Percentiles rank a stretch among this genome's conserved stretches.
These are phyloP conservation scores for Argopecten irradians DNA, from an alignment of 1,140 invertebrate genomes.

Conservation along the genomic window DNA sequence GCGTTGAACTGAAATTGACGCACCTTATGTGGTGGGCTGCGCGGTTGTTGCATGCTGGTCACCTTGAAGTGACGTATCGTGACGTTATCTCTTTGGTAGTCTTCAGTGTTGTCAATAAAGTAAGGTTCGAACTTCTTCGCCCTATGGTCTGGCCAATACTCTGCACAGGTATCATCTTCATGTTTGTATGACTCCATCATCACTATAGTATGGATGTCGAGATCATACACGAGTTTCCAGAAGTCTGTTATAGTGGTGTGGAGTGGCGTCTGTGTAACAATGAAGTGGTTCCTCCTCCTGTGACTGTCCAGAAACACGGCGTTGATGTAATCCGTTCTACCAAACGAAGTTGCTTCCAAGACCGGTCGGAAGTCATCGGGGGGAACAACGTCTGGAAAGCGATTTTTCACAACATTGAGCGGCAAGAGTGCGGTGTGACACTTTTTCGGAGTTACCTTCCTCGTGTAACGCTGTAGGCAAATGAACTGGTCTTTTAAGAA, in stretches of 20 bases:
- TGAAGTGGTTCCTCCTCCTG: constrained; percentile 64
- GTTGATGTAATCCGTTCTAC: constrained; percentile 78
- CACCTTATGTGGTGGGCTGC: constrained; percentile 56
- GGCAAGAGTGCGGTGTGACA: constrained; percentile 59
- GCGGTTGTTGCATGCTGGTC: constrained; percentile 55
- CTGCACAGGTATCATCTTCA: constrained; percentile 69
- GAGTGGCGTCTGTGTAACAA: constrained; percentile 75
- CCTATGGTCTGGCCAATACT: constrained; percentile 71
- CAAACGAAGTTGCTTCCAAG: constrained; percentile 59
- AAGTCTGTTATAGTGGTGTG: constrained; percentile 74
- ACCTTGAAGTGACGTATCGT: constrained; percentile 67
- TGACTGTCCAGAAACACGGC: constrained; percentile 72
- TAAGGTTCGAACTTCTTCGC: constrained; percentile 69
- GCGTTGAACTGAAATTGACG: constrained; percentile 73
- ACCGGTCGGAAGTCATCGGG: constrained; percentile 62
- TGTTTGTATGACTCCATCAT: constrained; percentile 70
- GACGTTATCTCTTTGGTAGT: constrained; percentile 69
- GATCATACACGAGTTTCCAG: constrained; percentile 75
- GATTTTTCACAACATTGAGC: constrained; percentile 68
- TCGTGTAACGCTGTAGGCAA: constrained; percentile 64
- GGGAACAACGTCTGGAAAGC: constrained; percentile 69
- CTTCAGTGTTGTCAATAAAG: constrained; percentile 65
- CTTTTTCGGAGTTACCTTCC: constrained; percentile 51
- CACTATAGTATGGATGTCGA: constrained; percentile 70
- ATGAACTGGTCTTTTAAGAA: constrained; percentile 72